Conservation (phyloP, 1,140 invertebrate species). For the Pseudomyrmex cubaensis region DNA sequence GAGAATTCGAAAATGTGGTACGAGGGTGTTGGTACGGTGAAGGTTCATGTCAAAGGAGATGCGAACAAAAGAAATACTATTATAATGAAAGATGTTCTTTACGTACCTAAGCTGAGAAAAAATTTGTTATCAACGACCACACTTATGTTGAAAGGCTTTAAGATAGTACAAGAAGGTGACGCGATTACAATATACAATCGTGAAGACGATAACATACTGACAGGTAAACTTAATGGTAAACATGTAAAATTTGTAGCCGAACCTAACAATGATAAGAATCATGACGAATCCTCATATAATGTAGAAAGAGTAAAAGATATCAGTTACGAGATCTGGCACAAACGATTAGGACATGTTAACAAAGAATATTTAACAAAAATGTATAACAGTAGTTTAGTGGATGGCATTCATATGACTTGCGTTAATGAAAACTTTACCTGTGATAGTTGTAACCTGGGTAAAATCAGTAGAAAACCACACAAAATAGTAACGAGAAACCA, state of each 20-base stretch:
- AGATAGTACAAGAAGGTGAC: not conserved
- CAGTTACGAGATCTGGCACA: conserved; percentile 16
- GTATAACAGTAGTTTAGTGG: not conserved
- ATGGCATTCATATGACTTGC: not conserved
- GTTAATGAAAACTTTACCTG: not conserved
- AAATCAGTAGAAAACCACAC: conserved; percentile 20
- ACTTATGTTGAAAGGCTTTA: conserved; percentile 21
- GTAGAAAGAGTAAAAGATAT: not conserved
- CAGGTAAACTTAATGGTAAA: not conserved
- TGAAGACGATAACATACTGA: not conserved
- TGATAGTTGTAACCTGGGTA: not conserved
- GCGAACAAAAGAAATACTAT: not conserved
- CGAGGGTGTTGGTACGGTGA: not conserved
- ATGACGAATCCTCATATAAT: not conserved
- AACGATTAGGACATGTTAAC: conserved; percentile 17
- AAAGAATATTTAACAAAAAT: conserved; percentile 11
- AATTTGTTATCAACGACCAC: conserved; percentile 14
- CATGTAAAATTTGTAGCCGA: not conserved
- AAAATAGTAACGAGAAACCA: not conserved
- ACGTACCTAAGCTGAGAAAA: not conserved
- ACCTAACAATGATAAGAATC: not conserved
- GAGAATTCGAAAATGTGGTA: not conserved
- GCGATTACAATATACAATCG: not conserved
- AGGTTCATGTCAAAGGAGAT: not conserved
- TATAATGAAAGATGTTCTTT: not conserved